phyloP scores from a whole-genome alignment of 1,140 invertebrate species.

The Lasaia peninsularis region DNA sequence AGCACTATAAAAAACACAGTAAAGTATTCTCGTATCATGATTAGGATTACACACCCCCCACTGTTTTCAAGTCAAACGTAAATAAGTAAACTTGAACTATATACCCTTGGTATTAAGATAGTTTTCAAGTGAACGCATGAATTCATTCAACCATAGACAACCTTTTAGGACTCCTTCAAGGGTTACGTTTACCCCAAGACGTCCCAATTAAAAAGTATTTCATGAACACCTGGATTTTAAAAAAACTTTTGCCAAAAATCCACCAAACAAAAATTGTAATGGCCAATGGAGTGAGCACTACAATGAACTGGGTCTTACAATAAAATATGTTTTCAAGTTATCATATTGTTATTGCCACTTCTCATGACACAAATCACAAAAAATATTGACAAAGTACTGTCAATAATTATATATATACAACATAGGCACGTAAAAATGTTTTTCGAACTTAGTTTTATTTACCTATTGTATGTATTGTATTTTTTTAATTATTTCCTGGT shows the following conservation, averaged over 20 bases:
- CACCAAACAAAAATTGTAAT: constrained; percentile 54
- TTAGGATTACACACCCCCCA: constrained; percentile 26
- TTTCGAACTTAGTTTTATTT: no score
- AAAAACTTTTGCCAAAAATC: constrained; percentile 16
- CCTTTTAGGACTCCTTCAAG: constrained; percentile 27
- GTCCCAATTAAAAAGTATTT: constrained; percentile 58
- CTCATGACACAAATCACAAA: no score
- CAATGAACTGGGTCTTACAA: no score
- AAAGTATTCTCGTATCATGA: constrained; percentile 15
- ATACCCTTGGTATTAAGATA: constrained; percentile 3
- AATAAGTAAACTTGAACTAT: neutral
- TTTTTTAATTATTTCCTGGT: no score
- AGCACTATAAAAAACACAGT: neutral
- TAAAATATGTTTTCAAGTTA: neutral
- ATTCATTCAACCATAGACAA: constrained; percentile 12
- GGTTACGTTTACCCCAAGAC: constrained; percentile 30
- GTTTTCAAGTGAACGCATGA: neutral
- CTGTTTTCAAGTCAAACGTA: constrained; percentile 14
- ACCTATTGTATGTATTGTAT: no score
- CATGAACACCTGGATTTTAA: constrained; percentile 43
- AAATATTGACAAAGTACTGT: no score
- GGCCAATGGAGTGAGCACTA: constrained; percentile 57
- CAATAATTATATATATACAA: no score
- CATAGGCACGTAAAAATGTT: no score
- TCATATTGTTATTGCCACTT: neutral